Evolutionary conservation across 2,888 invertebrate genomes (phyloP), one percentile per base, ranked within the genome.

Genomic region (Stenurella melanura): DNA sequence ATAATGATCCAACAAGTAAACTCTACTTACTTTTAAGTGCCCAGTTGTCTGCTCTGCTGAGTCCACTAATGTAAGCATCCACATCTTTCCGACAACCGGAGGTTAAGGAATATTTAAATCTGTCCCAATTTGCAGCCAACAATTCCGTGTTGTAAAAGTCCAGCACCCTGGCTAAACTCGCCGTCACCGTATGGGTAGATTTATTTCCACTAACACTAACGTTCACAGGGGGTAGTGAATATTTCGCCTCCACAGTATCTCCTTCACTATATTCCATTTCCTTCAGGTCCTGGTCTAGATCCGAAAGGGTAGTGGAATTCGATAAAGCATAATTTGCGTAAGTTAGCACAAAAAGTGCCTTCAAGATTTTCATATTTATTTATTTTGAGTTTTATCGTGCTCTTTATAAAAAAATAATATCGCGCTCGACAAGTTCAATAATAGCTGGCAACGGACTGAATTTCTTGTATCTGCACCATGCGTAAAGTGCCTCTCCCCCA

Each of bases 21-120:
- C 21, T 26, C 21, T 26, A 83, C 94, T 94, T 89, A 95, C 94
- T 93, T 89, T 94, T 94, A 63, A 94, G 90, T 7, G 95, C 94
- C 95, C 95, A 95, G 11, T 92, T 90, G 70, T 91, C 90, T 71
- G 92, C 92, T 64, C 90, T 90, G 74, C 87, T 86, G 50, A 95
- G 89, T 1, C 93, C 93, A 12, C 90, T 89, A 57, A 94, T 90
- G 85, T 93, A 94, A 54, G 89, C 87, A 83, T 92, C 91, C 89
- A 94, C 88, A 80, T 94, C 92, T 34, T 89, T 88, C 66, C 88
- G 88, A 84, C 95, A 94, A 57, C 89, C 88, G 0, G 90, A 89
- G 3, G 89, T 87, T 76, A 94, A 87, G 50, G 89, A 89, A 76
- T 91, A 90, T 58, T 91, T 89, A 10, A 86, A 83, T 26, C 89